phyloP scores from a whole-genome alignment of 2,888 invertebrate genomes.

The Rhaphigaster nebulosa region DNA sequence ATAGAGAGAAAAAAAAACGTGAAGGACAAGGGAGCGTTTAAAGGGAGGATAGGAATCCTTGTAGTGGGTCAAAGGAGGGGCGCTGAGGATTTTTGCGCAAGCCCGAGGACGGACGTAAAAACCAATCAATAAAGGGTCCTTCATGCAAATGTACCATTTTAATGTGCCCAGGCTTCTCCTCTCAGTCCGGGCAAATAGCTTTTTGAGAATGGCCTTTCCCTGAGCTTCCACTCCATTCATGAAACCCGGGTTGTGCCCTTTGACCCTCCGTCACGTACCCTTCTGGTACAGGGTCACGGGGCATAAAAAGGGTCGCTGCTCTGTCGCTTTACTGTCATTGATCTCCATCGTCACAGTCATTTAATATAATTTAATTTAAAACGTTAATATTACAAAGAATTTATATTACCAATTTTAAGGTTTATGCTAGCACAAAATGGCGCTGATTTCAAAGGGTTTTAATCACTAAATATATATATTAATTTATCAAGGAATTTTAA shows the following conservation, averaged over 20 bases:
- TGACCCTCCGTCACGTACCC: not conserved
- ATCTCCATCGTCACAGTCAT: not conserved
- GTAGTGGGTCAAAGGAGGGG: slow-evolving; percentile 34
- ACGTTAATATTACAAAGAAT: not conserved
- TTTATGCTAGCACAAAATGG: no score
- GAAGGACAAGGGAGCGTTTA: slow-evolving; percentile 8
- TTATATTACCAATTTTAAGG: no score
- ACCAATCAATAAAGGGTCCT: slow-evolving; percentile 60
- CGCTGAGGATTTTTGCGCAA: slow-evolving; percentile 10
- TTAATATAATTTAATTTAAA: not conserved
- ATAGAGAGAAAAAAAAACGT: not conserved
- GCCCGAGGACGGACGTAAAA: slow-evolving; percentile 52
- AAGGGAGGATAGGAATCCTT: slow-evolving; percentile 37
- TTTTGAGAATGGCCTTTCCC: not conserved
- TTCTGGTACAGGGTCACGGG: not conserved
- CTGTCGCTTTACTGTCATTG: not conserved
- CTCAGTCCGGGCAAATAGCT: not conserved
- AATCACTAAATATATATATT: no score
- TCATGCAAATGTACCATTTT: slow-evolving; percentile 61
- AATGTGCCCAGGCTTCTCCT: slow-evolving; percentile 15
- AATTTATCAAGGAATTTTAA: no score
- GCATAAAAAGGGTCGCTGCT: not conserved
- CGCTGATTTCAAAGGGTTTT: no score
- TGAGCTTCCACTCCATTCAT: not conserved
- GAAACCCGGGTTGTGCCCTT: not conserved